Percentiles rank a stretch among this genome's conserved stretches.
Evolutionary conservation across 2,113 vertebrate species (phyloP).

Genomic region (Raja brachyura): DNA sequence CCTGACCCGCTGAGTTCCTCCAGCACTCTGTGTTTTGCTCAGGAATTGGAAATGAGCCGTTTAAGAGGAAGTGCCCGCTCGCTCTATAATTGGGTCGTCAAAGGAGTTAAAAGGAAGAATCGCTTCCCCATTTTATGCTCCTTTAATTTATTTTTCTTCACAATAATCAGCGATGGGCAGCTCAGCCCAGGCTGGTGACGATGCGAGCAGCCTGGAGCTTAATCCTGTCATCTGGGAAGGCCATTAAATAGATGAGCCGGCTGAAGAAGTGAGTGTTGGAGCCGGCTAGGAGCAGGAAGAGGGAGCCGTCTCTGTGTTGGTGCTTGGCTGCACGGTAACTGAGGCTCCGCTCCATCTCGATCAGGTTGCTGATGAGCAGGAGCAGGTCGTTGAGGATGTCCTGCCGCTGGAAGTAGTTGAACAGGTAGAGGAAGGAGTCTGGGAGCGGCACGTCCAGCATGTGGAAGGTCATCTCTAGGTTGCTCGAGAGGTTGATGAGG

Average conservation of each 20-base stretch:
- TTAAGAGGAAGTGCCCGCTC: background rate
- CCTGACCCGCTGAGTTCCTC: too few species aligned
- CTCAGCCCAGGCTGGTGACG: background rate
- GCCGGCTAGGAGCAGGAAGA: background rate
- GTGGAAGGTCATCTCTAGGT: background rate
- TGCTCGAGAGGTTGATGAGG: constrained; percentile 28
- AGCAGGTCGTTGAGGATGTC: constrained; percentile 15
- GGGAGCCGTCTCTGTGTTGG: background rate
- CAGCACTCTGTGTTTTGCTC: background rate
- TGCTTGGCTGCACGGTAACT: background rate
- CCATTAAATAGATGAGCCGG: constrained; percentile 28
- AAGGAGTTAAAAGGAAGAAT: too few species aligned
- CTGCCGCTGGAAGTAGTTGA: constrained; percentile 19
- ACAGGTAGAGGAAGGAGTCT: constrained; percentile 4
- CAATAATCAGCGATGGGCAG: too few species aligned
- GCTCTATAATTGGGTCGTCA: background rate
- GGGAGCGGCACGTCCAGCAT: background rate
- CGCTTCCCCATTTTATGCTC: background rate
- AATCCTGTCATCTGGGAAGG: constrained; percentile 21
- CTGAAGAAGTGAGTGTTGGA: background rate
- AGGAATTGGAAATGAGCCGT: background rate
- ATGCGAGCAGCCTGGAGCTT: constrained; percentile 22
- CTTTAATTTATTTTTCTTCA: background rate
- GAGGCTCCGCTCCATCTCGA: background rate
- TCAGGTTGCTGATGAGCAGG: background rate